Evolutionary conservation across 2,888 invertebrate species (phyloP).

Genomic region (Poecilus cupreus): DNA sequence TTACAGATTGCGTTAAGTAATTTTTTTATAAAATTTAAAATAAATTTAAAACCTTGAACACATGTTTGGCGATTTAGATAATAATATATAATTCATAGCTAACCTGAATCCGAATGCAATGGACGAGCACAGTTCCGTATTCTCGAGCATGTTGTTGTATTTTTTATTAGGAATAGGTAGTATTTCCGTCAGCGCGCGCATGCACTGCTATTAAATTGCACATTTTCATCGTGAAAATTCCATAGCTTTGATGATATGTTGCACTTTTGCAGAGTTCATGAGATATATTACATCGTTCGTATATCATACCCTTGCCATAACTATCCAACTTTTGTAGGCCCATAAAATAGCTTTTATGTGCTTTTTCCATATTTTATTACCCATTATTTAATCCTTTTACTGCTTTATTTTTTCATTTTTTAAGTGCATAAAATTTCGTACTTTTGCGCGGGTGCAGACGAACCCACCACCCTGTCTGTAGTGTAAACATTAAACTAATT

Average conservation of each 20-base stretch:
- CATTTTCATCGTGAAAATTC: slow-evolving; percentile 54
- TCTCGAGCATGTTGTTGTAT: background rate
- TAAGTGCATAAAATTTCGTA: slow-evolving; percentile 55
- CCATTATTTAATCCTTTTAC: slow-evolving; percentile 66
- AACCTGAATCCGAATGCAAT: background rate
- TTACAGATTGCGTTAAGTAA: too few species aligned
- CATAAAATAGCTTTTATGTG: slow-evolving; percentile 66
- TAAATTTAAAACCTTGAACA: too few species aligned
- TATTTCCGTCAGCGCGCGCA: background rate
- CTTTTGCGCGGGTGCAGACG: background rate
- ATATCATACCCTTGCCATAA: slow-evolving; percentile 63
- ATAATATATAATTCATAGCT: background rate
- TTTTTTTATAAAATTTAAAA: too few species aligned
- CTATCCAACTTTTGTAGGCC: slow-evolving; percentile 64
- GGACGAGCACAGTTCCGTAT: background rate
- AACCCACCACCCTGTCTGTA: background rate
- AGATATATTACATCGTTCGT: slow-evolving; percentile 61
- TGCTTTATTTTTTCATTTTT: slow-evolving; percentile 62
- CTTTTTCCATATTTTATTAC: slow-evolving; percentile 65
- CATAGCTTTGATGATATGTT: slow-evolving; percentile 58
- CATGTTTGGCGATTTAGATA: too few species aligned
- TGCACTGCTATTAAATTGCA: slow-evolving; percentile 45
- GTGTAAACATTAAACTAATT: slow-evolving; percentile 5
- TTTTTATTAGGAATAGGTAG: background rate
- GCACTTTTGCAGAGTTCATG: slow-evolving; percentile 60